These are phyloP conservation scores for Plemyria rubiginata DNA, from an alignment of 2,888 invertebrate genomes.

Conservation along the genomic window DNA sequence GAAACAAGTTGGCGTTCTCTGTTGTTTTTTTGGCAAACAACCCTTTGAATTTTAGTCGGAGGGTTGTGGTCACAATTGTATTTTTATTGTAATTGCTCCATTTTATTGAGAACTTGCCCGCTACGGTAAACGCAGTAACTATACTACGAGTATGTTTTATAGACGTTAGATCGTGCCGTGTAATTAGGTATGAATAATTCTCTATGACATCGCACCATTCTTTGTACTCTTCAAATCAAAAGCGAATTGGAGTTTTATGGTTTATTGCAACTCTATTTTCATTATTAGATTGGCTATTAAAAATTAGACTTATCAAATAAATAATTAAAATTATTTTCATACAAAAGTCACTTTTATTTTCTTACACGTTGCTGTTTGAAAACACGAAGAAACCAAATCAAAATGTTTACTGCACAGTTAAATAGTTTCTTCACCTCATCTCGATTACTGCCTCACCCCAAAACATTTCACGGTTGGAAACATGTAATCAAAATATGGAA, in stretches of 20 bases:
- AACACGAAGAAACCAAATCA: neutral
- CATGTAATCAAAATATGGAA: constrained; percentile 50
- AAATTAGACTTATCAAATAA: too few species aligned
- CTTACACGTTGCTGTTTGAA: too few species aligned
- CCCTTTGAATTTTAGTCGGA: constrained; percentile 61
- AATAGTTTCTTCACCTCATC: neutral
- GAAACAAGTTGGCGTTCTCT: constrained; percentile 57
- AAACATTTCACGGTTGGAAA: constrained; percentile 35
- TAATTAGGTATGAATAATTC: constrained; percentile 65
- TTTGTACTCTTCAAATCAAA: constrained; percentile 15
- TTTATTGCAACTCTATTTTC: neutral
- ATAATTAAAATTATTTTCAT: too few species aligned
- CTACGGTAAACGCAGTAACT: constrained; percentile 75
- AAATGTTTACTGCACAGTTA: neutral
- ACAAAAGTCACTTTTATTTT: too few species aligned
- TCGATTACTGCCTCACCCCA: constrained; percentile 5
- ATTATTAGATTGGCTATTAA: too few species aligned
- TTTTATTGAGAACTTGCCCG: constrained; percentile 71
- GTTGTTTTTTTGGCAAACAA: constrained; percentile 71
- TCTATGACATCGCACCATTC: constrained; percentile 25
- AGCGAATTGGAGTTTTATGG: neutral
- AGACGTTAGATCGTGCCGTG: constrained; percentile 44
- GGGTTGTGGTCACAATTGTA: constrained; percentile 83
- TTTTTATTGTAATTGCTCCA: constrained; percentile 82
- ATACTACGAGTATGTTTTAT: constrained; percentile 9